Evolutionary conservation across 2,797 vertebrate genomes (phyloP).

Genomic region (Poliocrania exsul): DNA sequence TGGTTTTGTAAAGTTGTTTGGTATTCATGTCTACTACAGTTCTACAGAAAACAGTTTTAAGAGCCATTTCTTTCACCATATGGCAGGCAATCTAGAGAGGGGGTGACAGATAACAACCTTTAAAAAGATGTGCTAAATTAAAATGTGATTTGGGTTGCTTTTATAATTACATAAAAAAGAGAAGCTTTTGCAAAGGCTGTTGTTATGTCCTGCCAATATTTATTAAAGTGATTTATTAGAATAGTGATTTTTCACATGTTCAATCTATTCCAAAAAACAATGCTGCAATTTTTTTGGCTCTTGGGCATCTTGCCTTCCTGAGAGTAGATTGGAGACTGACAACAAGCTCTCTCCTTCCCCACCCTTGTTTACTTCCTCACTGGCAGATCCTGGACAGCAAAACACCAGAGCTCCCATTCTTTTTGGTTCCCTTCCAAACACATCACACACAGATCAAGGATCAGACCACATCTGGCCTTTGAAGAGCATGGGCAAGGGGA

Average conservation of each 20-base stretch:
- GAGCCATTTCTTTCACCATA: slow-evolving; percentile 69
- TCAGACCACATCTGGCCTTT: background rate
- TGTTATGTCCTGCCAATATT: slow-evolving; percentile 63
- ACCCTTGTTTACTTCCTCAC: slow-evolving; percentile 7
- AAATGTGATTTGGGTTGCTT: slow-evolving; percentile 58
- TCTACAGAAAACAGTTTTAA: slow-evolving; percentile 72
- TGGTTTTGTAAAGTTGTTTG: slow-evolving; percentile 77
- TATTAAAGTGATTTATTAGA: slow-evolving; percentile 55
- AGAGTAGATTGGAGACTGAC: background rate
- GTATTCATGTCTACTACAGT: slow-evolving; percentile 73
- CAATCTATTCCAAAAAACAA: slow-evolving; percentile 25
- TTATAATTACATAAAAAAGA: background rate
- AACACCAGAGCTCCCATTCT: background rate
- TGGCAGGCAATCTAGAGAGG: slow-evolving; percentile 54
- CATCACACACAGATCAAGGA: background rate
- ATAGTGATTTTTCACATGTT: slow-evolving; percentile 42
- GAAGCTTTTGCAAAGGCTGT: slow-evolving; percentile 27
- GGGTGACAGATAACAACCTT: slow-evolving; percentile 50
- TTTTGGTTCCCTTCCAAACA: background rate
- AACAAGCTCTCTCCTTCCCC: slow-evolving; percentile 6
- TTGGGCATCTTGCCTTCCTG: background rate
- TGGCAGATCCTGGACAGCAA: background rate
- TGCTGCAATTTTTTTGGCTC: slow-evolving; percentile 4
- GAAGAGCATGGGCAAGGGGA: background rate
- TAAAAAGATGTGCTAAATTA: slow-evolving; percentile 64